Percentiles rank a stretch among this genome's conserved stretches.
phyloP scores from a whole-genome alignment of 2,113 vertebrate species.

The Garra rufa region DNA sequence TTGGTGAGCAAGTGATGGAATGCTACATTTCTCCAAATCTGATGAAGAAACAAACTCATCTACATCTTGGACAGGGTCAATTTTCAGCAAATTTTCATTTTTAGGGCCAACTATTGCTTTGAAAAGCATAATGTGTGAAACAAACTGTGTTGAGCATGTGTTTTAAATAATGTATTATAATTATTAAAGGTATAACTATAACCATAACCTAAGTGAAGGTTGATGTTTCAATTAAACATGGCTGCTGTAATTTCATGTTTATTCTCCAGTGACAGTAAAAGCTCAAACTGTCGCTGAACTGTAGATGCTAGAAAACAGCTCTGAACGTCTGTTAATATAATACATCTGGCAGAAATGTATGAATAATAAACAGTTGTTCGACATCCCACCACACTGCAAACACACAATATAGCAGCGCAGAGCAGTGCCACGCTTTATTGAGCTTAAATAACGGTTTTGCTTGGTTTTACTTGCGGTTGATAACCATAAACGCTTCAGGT shows the following conservation, averaged over 20 bases:
- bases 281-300: conserved; percentile 4
- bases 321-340: conserved; percentile 18
- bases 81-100: neutral
- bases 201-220: neutral
- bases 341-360: conserved; percentile 34
- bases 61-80: neutral
- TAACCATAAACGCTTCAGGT: conserved; percentile 43
- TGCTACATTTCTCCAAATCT: no score
- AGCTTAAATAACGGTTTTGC: conserved; percentile 47
- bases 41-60: no score
- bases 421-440: conserved; percentile 44
- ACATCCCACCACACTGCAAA: conserved; percentile 39
- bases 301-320: conserved; percentile 17
- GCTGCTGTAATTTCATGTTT: neutral
- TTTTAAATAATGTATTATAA: neutral
- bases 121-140: neutral
- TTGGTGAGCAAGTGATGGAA: neutral
- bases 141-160: neutral
- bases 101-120: neutral
- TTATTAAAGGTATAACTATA: neutral
- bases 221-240: neutral
- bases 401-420: conserved; percentile 15
- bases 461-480: conserved; percentile 47
- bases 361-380: conserved; percentile 58
- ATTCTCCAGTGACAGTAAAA: conserved; percentile 12